A percentile compares a stretch with the other conserved stretches of the same genome.
Conservation (phyloP, 53 echinoderm and acorn worm species). For the Glandiceps talaboti region DNA sequence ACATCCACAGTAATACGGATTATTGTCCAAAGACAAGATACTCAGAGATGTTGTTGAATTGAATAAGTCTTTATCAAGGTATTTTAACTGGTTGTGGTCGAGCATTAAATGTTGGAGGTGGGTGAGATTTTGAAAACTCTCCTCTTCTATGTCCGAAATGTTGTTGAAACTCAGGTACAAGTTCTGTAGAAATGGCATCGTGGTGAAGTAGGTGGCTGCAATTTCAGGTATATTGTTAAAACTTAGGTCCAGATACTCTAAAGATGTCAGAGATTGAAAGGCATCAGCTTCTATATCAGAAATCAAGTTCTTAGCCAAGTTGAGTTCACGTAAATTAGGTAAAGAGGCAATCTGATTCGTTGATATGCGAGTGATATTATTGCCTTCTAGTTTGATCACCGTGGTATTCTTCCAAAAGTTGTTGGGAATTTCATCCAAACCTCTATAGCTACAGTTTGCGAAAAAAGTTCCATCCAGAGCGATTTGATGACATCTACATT, state of each 20-base stretch:
- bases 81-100: conserved; percentile 19
- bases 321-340: not conserved
- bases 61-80: conserved; percentile 8
- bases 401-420: not conserved
- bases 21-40: conserved; percentile 8
- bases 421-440: not conserved
- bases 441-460: not conserved
- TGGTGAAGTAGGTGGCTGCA: not conserved
- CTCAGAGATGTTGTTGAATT: conserved; percentile 11
- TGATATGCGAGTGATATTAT: not conserved
- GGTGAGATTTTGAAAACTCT: conserved; percentile 7
- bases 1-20: conserved; percentile 28
- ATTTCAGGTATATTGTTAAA: not conserved
- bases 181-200: not conserved
- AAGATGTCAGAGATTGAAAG: not conserved
- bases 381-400: not conserved
- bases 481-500: not conserved
- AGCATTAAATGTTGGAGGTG: conserved; percentile 18
- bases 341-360: not conserved
- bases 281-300: not conserved
- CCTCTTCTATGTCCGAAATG: conserved; percentile 9
- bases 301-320: not conserved
- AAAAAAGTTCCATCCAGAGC: not conserved
- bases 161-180: conserved; percentile 12
- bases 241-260: not conserved